Base-by-base conservation (phyloP, 2,797 vertebrate genomes). In the Lagodon rhomboides region DNA sequence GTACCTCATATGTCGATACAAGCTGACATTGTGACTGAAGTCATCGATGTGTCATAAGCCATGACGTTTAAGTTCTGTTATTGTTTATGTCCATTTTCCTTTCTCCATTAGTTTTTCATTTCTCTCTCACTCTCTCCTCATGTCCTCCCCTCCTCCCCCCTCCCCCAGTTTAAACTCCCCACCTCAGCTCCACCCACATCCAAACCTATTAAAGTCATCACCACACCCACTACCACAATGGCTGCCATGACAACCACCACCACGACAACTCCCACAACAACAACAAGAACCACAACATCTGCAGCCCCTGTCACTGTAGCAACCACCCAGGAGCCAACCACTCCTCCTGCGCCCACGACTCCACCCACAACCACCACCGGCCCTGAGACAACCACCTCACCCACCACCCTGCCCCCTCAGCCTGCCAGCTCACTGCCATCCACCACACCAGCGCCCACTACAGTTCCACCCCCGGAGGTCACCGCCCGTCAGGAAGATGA, bases 111-210 rank as follows among this genome's bases (percentile, higher is more conserved):
- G 65, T 68, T 68, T 88, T 90, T 92, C 74, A 64, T 81, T 79
- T 82, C 23, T 88, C 87, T 90, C 80, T 91, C 84, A 88, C 81
- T 90, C 90, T 87, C 89, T 82, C 84, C 86, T 77, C 77, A 78
- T 89, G 23, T 87, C 58, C 43, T 55, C 74, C 71, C 55, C 64
- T 73, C 73, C 85, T 79, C 73, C 81, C 80, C 68, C 83, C 65
- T 83, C 68, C 84, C 76, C 78, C 91, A 96, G 96, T 96, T 94
- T 88, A 92, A 93, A 91, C 87, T 94, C 68, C 95, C 94, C 72
- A 94, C 94, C 83, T 93, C 10, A 83, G 90, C 91, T 77, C 94
- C 68, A 73, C 85, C 89, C 82, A 92, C 95, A 59, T 85, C 68
- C 77, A 92, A 91, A 88, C 50, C 85, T 11, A 20, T 90, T 38